Conservation (phyloP, 2,113 vertebrate species). For the Neolamprologus caudopunctatus region DNA sequence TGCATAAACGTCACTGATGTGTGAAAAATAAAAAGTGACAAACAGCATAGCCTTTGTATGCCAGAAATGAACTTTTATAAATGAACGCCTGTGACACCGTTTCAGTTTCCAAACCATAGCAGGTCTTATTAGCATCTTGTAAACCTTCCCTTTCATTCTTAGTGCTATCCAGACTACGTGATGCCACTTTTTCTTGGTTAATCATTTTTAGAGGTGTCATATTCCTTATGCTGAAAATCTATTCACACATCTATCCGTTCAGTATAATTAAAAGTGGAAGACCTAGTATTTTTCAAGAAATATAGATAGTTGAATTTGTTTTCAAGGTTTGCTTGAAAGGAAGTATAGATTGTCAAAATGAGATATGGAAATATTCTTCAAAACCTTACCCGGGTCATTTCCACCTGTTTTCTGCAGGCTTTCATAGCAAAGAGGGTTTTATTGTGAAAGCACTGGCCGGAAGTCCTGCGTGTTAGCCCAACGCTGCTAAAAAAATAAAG, state of each 20-base stretch:
- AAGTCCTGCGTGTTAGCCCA: not conserved
- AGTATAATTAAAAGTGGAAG: not conserved
- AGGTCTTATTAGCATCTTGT: not conserved
- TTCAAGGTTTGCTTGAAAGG: not conserved
- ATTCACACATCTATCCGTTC: not conserved
- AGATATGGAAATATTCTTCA: not conserved
- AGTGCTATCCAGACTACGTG: not conserved
- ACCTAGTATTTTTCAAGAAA: not conserved
- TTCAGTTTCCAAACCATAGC: not conserved
- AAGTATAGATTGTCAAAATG: not conserved
- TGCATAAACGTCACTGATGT: not conserved
- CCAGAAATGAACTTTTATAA: not conserved
- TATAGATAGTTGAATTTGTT: not conserved
- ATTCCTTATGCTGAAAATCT: not conserved
- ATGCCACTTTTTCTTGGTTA: not conserved
- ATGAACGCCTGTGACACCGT: not conserved
- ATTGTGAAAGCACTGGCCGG: conserved; percentile 7
- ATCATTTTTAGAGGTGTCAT: not conserved
- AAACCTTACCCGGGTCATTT: not conserved
- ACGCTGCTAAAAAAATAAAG: not conserved
- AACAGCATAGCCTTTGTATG: not conserved
- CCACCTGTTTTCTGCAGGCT: not conserved
- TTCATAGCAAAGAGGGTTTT: not conserved
- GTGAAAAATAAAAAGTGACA: not conserved
- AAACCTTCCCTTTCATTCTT: not conserved